Base-by-base conservation (phyloP, 2,113 vertebrate species). In the Dicentrarchus labrax region DNA sequence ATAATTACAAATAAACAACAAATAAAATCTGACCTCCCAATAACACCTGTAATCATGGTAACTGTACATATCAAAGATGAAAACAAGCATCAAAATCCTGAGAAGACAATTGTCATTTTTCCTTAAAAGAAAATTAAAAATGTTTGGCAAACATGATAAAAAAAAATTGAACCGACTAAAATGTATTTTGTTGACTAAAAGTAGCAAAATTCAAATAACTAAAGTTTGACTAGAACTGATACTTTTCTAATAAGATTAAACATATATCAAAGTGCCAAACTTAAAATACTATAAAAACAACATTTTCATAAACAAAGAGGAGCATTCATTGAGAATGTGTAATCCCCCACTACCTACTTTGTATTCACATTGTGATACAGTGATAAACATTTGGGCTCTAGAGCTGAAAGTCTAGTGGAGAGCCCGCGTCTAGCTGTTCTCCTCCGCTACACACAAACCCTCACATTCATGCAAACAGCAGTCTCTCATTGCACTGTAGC, bases 401-500 rank as follows among this genome's bases (percentile, higher is more conserved):
- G 4, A 39, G 39, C 41, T 12, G 12, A 13, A 47, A 15, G 45
- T 13, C 45, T 13, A 4, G 45, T 47, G 45, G 12, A 47, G 45
- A 47, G 45, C n/a, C 11, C 22, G 0, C 3, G 51, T 24, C 0
- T n/a, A 6, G 43, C 21, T 47, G 21, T 62, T 76, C 51, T 69
- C 62, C 60, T 11, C 69, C 38, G 82, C 67, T 61, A 2, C 61
- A 72, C 67, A 62, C 75, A 81, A 43, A 73, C 64, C 38, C 56
- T n/a, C 54, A 50, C 77, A 57, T 54, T 16, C 43, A 71, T 45
- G 80, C 84, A 72, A 70, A 56, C 67, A 57, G 72, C 80, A 74
- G 74, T 56, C 70, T 81, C 80, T 85, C 56, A 43, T 54, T 30
- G 54, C 83, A 51, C 76, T 17, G 75, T 69, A 56, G 85, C 85